phyloP scores from a whole-genome alignment of 2,797 vertebrate species.

The Microctenopoma stevenorrisi region DNA sequence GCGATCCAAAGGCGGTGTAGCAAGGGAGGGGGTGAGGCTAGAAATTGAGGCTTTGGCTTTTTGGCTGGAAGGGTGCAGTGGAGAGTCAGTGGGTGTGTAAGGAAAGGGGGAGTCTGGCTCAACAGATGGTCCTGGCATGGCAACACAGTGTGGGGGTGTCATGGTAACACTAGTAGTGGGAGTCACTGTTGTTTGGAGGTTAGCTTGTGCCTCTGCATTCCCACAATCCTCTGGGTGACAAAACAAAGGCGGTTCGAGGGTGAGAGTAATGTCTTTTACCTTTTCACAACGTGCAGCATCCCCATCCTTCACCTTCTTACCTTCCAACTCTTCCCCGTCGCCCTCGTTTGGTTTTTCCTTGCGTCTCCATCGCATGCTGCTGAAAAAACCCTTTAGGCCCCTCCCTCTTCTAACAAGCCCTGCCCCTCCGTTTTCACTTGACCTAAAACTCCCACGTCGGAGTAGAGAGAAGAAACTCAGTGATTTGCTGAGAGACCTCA shows the following conservation, averaged over 20 bases:
- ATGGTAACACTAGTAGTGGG: constrained; percentile 80
- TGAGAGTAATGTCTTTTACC: constrained; percentile 81
- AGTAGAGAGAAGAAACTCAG: constrained; percentile 96
- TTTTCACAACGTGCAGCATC: constrained; percentile 63
- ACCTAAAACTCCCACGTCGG: constrained; percentile 87
- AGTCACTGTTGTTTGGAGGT: constrained; percentile 62
- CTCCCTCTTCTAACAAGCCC: constrained; percentile 89
- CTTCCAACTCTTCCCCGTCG: constrained; percentile 69
- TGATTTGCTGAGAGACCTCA: constrained; percentile 91
- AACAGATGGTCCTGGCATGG: constrained; percentile 71
- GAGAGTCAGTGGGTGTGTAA: constrained; percentile 73
- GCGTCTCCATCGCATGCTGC: constrained; percentile 93
- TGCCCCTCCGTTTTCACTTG: constrained; percentile 83
- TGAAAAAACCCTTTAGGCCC: constrained; percentile 93
- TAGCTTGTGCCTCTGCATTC: constrained; percentile 76
- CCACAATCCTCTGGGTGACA: constrained; percentile 65
- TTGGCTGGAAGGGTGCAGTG: constrained; percentile 69
- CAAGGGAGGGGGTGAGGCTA: constrained; percentile 74
- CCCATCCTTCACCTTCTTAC: constrained; percentile 55
- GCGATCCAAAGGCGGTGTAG: constrained; percentile 87
- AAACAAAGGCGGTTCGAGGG: constrained; percentile 83
- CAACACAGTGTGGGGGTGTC: constrained; percentile 72
- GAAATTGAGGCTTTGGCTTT: constrained; percentile 78
- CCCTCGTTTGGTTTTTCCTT: constrained; percentile 87
- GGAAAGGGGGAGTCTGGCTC: constrained; percentile 72